These are phyloP conservation scores for Blennius ocellaris DNA, from an alignment of 2,113 vertebrate species.

Conservation along the genomic window DNA sequence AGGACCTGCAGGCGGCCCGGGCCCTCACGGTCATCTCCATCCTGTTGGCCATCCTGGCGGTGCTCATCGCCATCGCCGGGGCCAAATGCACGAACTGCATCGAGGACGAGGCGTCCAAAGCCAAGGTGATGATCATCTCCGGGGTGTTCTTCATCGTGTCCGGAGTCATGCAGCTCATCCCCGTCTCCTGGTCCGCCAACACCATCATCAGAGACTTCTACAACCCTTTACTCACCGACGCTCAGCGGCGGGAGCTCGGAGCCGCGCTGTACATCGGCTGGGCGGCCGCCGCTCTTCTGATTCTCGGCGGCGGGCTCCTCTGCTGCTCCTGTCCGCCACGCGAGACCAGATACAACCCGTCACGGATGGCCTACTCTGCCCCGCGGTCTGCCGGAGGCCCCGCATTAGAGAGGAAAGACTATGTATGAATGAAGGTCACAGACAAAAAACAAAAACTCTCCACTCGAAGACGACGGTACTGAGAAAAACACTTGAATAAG, in stretches of 20 bases:
- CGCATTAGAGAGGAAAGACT: slow-evolving; percentile 80
- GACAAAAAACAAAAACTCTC: background rate
- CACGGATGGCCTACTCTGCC: slow-evolving; percentile 78
- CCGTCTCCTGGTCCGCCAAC: slow-evolving; percentile 83
- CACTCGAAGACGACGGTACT: background rate
- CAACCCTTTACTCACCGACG: slow-evolving; percentile 77
- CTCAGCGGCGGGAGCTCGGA: slow-evolving; percentile 81
- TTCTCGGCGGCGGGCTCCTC: slow-evolving; percentile 79
- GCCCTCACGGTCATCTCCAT: slow-evolving; percentile 84
- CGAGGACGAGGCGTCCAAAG: slow-evolving; percentile 81
- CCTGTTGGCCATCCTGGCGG: slow-evolving; percentile 78
- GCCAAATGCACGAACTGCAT: slow-evolving; percentile 87
- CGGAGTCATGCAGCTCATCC: slow-evolving; percentile 83
- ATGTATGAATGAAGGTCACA: slow-evolving; percentile 66
- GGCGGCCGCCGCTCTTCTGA: slow-evolving; percentile 76
- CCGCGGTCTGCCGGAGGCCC: slow-evolving; percentile 70
- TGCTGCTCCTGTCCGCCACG: slow-evolving; percentile 83
- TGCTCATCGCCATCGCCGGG: slow-evolving; percentile 80
- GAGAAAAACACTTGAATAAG: slow-evolving; percentile 22
- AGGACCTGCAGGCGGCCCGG: slow-evolving; percentile 82
- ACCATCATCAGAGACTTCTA: slow-evolving; percentile 85
- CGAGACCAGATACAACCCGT: slow-evolving; percentile 76
- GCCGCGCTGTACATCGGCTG: slow-evolving; percentile 82
- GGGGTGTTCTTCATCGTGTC: slow-evolving; percentile 82
- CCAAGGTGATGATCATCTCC: slow-evolving; percentile 83